phyloP scores from a whole-genome alignment of 2,797 vertebrate genomes.

The Anguilla marmorata region DNA sequence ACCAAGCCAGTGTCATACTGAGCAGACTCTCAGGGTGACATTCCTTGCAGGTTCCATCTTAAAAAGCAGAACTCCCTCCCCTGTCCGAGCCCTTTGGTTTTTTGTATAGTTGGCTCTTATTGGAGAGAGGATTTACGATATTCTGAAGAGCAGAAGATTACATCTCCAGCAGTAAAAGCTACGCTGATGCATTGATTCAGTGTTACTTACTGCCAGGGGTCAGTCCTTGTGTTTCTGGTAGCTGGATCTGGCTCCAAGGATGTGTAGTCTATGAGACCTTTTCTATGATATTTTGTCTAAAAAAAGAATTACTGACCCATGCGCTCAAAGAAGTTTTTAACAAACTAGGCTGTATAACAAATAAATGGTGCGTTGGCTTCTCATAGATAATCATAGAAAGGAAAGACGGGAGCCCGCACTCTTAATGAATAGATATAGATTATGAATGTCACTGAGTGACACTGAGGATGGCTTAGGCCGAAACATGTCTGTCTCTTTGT shows the following conservation, averaged over 20 bases:
- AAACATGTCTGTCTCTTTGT: too few species aligned
- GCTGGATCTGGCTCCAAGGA: not conserved
- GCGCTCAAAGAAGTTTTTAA: too few species aligned
- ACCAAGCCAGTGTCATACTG: constrained; percentile 3
- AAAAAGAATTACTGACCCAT: too few species aligned
- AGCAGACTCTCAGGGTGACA: constrained; percentile 7
- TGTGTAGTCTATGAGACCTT: not conserved
- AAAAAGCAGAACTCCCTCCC: not conserved
- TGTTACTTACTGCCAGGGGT: constrained; percentile 5
- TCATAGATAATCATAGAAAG: too few species aligned
- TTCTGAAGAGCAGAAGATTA: not conserved
- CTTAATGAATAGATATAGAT: too few species aligned
- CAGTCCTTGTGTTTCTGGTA: not conserved
- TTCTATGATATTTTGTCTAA: not conserved
- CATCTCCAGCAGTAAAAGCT: constrained; percentile 8
- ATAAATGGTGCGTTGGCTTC: too few species aligned
- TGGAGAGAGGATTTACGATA: not conserved
- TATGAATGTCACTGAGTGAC: too few species aligned
- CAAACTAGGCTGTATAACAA: too few species aligned
- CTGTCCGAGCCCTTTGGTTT: not conserved
- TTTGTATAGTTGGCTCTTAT: not conserved
- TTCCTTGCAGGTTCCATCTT: not conserved
- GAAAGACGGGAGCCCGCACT: too few species aligned
- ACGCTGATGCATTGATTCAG: not conserved
- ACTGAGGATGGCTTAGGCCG: too few species aligned